Evolutionary conservation across 2,797 vertebrate species (phyloP).

Genomic region (Bryconaethiops microstoma): DNA sequence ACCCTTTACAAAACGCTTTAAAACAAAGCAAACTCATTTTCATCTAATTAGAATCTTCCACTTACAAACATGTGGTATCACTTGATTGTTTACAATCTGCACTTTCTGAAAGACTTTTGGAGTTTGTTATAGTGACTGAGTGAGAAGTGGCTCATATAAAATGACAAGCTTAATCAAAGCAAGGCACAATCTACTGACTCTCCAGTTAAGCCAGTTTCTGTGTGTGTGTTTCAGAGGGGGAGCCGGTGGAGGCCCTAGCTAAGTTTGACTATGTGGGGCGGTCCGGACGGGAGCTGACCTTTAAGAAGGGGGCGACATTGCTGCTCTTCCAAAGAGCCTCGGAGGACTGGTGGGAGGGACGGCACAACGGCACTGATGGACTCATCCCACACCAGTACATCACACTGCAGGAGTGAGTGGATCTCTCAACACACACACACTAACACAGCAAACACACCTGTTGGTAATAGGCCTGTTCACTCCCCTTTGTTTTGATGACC

Average conservation of each 20-base stretch:
- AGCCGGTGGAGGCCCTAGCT: slow-evolving; percentile 94
- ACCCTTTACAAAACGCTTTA: too few relatives aligned
- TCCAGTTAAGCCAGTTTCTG: too few relatives aligned
- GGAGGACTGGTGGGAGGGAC: slow-evolving; percentile 99
- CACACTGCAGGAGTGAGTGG: slow-evolving; percentile 93
- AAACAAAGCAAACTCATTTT: too few relatives aligned
- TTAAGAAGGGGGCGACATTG: slow-evolving; percentile 95
- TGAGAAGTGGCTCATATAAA: too few relatives aligned
- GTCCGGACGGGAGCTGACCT: slow-evolving; percentile 92
- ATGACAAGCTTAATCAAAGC: too few relatives aligned
- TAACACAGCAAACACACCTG: background rate
- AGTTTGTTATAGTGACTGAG: too few relatives aligned
- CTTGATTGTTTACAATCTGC: too few relatives aligned
- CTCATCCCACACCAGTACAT: slow-evolving; percentile 98
- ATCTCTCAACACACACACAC: slow-evolving; percentile 27
- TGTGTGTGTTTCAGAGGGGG: slow-evolving; percentile 81
- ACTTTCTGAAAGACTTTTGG: too few relatives aligned
- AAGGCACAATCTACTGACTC: too few relatives aligned
- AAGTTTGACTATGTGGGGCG: slow-evolving; percentile 96
- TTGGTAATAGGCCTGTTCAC: background rate
- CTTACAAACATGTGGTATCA: too few relatives aligned
- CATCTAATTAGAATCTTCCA: too few relatives aligned
- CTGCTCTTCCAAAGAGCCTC: slow-evolving; percentile 95
- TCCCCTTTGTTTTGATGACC: too few relatives aligned
- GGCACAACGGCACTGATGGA: slow-evolving; percentile 90